These are phyloP conservation scores for Chroicocephalus ridibundus DNA, from an alignment of 2,113 vertebrate genomes.

Conservation along the genomic window DNA sequence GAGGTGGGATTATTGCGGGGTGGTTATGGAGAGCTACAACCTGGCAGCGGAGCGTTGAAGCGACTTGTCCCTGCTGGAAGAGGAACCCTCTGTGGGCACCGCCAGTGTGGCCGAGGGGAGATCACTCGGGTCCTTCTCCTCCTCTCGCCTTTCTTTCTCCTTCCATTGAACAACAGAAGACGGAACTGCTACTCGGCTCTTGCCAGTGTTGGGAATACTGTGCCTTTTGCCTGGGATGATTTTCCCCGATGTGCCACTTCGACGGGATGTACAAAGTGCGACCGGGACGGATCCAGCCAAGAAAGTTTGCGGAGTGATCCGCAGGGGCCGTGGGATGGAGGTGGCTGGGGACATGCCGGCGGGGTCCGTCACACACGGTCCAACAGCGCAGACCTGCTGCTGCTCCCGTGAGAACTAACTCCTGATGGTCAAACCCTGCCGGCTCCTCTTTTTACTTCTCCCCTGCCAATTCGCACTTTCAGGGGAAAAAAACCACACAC, in stretches of 20 bases:
- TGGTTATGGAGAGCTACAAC: conserved; percentile 6
- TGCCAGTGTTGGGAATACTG: conserved; percentile 46
- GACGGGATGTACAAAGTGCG: conserved; percentile 53
- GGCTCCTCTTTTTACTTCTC: not conserved
- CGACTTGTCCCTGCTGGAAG: not conserved
- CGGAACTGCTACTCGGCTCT: not conserved
- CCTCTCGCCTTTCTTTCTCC: not conserved
- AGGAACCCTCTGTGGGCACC: not conserved
- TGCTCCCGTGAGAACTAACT: conserved; percentile 25
- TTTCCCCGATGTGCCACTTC: not conserved
- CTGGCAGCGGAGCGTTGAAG: not conserved
- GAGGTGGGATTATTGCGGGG: conserved; percentile 45
- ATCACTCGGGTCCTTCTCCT: not conserved
- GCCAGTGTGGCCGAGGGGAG: not conserved
- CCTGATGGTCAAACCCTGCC: not conserved
- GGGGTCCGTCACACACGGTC: not conserved
- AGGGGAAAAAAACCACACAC: not conserved
- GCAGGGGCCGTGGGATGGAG: conserved; percentile 18
- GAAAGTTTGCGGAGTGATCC: conserved; percentile 37
- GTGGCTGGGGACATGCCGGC: not conserved
- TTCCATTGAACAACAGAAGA: not conserved
- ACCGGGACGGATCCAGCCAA: not conserved
- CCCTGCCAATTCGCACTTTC: not conserved
- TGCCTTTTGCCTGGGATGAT: conserved; percentile 59
- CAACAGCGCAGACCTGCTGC: not conserved